Conservation (phyloP, 1,140 invertebrate genomes). For the Drosophila equinoxialis region DNA sequence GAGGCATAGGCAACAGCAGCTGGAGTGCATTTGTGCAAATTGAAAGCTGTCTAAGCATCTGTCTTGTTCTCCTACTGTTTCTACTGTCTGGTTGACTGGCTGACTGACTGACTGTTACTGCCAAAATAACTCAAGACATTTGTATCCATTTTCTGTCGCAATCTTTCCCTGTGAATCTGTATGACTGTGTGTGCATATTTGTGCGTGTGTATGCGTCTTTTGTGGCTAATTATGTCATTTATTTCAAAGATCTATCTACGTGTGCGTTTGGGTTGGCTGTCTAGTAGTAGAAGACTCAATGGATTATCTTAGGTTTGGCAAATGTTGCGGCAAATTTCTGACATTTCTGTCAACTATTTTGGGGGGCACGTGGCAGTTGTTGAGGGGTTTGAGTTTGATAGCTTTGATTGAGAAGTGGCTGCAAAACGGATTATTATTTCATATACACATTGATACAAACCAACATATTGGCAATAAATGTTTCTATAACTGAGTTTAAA, state of each 20-base stretch:
- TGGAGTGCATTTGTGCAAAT: slow-evolving; percentile 57
- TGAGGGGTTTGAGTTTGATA: background rate
- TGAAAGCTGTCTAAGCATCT: slow-evolving; percentile 53
- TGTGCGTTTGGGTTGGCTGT: background rate
- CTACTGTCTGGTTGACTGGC: background rate
- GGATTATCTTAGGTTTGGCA: slow-evolving; percentile 17
- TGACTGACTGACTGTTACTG: slow-evolving; percentile 24
- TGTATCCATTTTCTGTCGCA: background rate
- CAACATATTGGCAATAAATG: background rate
- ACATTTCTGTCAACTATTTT: slow-evolving; percentile 51
- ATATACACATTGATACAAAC: background rate
- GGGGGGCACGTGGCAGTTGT: background rate
- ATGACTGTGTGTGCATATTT: too few species aligned
- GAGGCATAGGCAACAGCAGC: slow-evolving; percentile 20
- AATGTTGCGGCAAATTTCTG: slow-evolving; percentile 41
- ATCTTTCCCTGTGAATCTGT: background rate
- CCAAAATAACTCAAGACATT: slow-evolving; percentile 46
- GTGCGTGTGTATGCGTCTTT: slow-evolving; percentile 25
- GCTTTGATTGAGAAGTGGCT: slow-evolving; percentile 11
- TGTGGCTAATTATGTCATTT: slow-evolving; percentile 59
- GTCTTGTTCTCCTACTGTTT: background rate
- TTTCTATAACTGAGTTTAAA: slow-evolving; percentile 12
- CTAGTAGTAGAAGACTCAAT: slow-evolving; percentile 3
- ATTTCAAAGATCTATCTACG: slow-evolving; percentile 22
- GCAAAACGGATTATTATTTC: slow-evolving; percentile 12